Base-by-base conservation (phyloP, 2,888 invertebrate genomes). In the Athetis lepigone region DNA sequence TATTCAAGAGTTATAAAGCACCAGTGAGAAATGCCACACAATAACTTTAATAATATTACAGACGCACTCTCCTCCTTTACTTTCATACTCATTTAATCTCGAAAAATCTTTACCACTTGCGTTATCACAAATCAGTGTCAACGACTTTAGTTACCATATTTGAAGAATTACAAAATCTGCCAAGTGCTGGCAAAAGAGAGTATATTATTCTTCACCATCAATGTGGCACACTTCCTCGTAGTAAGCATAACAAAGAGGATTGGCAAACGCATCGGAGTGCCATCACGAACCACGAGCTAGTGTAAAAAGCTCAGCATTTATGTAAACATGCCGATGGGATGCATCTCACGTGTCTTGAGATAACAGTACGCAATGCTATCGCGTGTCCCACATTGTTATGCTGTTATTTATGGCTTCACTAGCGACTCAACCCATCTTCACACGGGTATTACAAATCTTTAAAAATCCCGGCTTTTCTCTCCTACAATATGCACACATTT, bases 141-240 rank as follows among this genome's bases (percentile, higher is more conserved):
- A 65, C 37, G 37, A 37, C 21, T 8, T 18, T 21, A 39, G 36
- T 65, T 50, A 50, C 19, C 36, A 50, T 70, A 51, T 46, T 33
- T 33, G 19, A 33, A 45, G 13, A 19, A 45, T 69, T 47, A 40
- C 57, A 51, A 73, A 51, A 60, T 69, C 23, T 33, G 27, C 11
- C 42, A 56, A 57, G 58, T 58, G 55, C 55, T 40, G 29, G 29
- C 39, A 57, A 42, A 57, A 50, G 50, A 37, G 37, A 70, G 40
- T 49, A 39, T 16, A 45, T 40, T n/a, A 63, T 63, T 37, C 51
- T 67, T 72, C 59, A 72, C 66, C 69, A 75, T 58, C 58, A 55
- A 64, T 67, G 29, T 65, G 45, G 59, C 63, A 69, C 77, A 74
- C 63, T 79, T 78, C 78, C 79, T 79, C 6, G 37, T 68, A 43